Conservation (phyloP, 2,797 vertebrate genomes). For the Sorex maritimensis region DNA sequence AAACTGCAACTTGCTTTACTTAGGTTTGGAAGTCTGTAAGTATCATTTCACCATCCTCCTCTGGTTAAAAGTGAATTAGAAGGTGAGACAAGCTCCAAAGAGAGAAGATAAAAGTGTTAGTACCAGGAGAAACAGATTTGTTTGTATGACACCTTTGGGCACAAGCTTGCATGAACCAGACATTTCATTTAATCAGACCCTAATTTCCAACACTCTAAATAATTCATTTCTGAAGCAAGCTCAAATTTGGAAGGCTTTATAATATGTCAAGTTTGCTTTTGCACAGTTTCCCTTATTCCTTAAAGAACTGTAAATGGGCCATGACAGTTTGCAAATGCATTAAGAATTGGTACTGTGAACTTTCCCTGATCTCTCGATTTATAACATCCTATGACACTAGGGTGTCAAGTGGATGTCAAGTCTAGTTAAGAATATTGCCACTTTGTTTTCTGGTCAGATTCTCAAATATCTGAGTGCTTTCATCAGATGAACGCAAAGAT, state of each 20-base stretch:
- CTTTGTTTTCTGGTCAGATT: conserved; percentile 33
- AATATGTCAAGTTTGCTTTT: background rate
- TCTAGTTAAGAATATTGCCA: conserved; percentile 12
- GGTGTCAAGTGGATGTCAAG: background rate
- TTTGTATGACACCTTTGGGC: background rate
- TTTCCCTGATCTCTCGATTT: conserved; percentile 33
- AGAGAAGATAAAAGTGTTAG: background rate
- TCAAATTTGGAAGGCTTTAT: conserved; percentile 19
- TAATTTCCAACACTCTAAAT: background rate
- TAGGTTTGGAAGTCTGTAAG: background rate
- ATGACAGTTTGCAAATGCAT: conserved; percentile 34
- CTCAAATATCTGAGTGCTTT: conserved; percentile 37
- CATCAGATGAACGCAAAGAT: background rate
- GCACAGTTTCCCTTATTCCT: background rate
- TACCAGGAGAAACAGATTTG: background rate
- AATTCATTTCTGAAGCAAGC: conserved; percentile 27
- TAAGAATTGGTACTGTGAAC: conserved; percentile 38
- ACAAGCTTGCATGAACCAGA: background rate
- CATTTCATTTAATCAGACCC: conserved; percentile 15
- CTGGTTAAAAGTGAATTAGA: background rate
- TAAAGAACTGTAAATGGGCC: conserved; percentile 26
- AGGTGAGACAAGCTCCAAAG: background rate
- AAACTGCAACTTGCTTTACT: background rate
- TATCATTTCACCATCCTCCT: background rate
- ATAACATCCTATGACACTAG: conserved; percentile 1